Evolutionary conservation across 1,140 invertebrate species (phyloP).

Genomic region (Leptinotarsa lineolata): DNA sequence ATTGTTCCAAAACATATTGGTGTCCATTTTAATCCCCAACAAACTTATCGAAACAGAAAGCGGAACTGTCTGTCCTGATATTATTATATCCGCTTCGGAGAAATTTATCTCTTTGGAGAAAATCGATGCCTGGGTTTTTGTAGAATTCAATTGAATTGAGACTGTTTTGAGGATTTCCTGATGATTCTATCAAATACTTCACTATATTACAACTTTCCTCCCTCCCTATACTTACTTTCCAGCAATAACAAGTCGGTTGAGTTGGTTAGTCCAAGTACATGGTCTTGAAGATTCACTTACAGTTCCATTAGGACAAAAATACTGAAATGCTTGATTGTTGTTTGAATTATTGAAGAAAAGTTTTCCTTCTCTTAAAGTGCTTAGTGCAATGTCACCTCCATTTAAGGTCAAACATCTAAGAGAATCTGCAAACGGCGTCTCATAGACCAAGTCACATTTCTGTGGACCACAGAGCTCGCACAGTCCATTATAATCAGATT

Average conservation of each 20-base stretch:
- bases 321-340: slow-evolving; percentile 38
- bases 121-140: too few relatives aligned
- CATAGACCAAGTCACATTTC: slow-evolving; percentile 31
- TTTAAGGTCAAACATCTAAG: slow-evolving; percentile 60
- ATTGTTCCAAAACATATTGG: too few relatives aligned
- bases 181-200: too few relatives aligned
- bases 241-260: slow-evolving; percentile 62
- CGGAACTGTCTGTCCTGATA: too few relatives aligned
- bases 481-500: slow-evolving; percentile 58
- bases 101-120: too few relatives aligned
- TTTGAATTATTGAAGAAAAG: slow-evolving; percentile 44
- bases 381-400: slow-evolving; percentile 62
- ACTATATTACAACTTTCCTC: too few relatives aligned
- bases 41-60: too few relatives aligned
- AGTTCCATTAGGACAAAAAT: slow-evolving; percentile 71
- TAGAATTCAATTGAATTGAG: too few relatives aligned
- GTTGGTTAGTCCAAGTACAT: slow-evolving; percentile 65
- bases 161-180: too few relatives aligned
- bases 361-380: slow-evolving; percentile 52
- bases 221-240: slow-evolving; percentile 56
- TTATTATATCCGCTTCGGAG: too few relatives aligned
- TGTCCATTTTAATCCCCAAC: too few relatives aligned
- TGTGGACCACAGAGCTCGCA: slow-evolving; percentile 59
- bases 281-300: slow-evolving; percentile 49
- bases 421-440: slow-evolving; percentile 49